A percentile compares a stretch with the other conserved stretches of the same genome.
phyloP scores from a whole-genome alignment of 2,888 invertebrate genomes.

The Drosophila birchii region DNA sequence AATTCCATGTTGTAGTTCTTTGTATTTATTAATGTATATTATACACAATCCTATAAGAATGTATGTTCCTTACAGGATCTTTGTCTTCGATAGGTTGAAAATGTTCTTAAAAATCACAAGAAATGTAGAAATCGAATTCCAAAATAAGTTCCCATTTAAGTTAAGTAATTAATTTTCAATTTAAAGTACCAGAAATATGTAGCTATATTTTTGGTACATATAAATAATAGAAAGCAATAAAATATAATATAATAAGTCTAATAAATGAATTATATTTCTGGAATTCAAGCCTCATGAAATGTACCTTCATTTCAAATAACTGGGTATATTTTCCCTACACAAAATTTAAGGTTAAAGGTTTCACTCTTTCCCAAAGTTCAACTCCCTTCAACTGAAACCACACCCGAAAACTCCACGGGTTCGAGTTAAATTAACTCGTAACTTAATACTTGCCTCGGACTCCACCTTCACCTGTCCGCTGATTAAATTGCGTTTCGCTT shows the following conservation, averaged over 20 bases:
- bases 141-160: background rate
- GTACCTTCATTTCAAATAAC: background rate
- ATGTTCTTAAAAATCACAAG: background rate
- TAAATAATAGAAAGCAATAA: too few relatives aligned
- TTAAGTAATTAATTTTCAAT: background rate
- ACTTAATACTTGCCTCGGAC: conserved; percentile 16
- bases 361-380: background rate
- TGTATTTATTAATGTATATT: too few relatives aligned
- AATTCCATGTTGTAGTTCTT: too few relatives aligned
- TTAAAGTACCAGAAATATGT: too few relatives aligned
- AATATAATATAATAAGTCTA: too few relatives aligned
- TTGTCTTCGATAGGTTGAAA: background rate
- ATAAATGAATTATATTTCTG: too few relatives aligned
- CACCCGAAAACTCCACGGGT: conserved; percentile 1
- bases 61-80: too few relatives aligned
- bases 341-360: background rate
- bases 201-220: too few relatives aligned
- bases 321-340: background rate
- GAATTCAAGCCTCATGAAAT: background rate
- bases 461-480: conserved; percentile 5
- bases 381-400: background rate
- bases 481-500: conserved; percentile 50
- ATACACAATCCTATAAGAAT: too few relatives aligned
- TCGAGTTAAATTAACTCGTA: conserved; percentile 29
- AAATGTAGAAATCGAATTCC: background rate